phyloP scores from a whole-genome alignment of 2,888 invertebrate genomes.

The Drosophila tanythrix region DNA sequence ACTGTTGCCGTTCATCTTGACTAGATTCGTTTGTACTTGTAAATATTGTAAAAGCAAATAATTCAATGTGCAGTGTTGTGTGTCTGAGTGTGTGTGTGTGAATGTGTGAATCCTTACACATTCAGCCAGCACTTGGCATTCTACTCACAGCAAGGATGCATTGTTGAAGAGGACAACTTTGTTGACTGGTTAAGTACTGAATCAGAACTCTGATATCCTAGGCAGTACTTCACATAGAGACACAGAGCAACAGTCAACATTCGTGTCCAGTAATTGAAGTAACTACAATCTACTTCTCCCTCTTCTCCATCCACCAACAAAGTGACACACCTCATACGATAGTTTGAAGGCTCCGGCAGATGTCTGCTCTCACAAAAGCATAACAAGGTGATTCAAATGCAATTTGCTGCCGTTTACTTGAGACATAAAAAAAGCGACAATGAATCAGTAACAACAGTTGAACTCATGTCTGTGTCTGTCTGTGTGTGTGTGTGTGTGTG shows the following conservation, averaged over 20 bases:
- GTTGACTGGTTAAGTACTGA: constrained; percentile 5
- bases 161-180: constrained; percentile 2
- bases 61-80: constrained; percentile 10
- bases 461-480: constrained; percentile 1
- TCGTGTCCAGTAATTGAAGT: constrained; percentile 3
- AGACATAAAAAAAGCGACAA: constrained; percentile 42
- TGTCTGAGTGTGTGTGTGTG: neutral
- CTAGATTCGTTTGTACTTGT: neutral
- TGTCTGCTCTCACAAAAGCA: constrained; percentile 25
- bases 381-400: constrained; percentile 77
- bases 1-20: neutral
- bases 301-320: fast-evolving
- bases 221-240: constrained; percentile 3
- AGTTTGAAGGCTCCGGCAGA: constrained; percentile 1
- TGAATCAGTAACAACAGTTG: constrained; percentile 35
- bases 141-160: constrained; percentile 23
- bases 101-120: constrained; percentile 10
- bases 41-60: neutral
- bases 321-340: neutral
- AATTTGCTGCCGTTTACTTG: constrained; percentile 73
- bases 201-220: constrained; percentile 7
- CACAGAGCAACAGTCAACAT: constrained; percentile 6
- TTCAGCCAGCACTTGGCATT: constrained; percentile 14
- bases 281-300: neutral
- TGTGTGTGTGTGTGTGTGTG: neutral